Evolutionary conservation across 1,140 invertebrate species (phyloP).

Genomic region (Paralvinella palmiformis): DNA sequence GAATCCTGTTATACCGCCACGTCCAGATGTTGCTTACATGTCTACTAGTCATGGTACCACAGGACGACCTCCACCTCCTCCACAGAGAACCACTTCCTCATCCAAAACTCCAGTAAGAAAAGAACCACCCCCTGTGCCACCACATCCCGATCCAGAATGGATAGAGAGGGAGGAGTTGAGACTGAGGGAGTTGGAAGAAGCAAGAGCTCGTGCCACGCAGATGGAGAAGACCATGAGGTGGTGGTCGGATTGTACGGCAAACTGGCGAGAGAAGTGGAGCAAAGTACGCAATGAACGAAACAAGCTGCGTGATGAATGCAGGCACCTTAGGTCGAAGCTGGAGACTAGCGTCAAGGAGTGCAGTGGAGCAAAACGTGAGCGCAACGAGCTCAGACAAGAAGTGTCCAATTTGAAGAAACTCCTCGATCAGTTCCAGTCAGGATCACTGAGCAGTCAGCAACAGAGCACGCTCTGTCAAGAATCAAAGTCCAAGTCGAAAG

Average conservation of each 20-base stretch:
- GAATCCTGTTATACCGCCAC: neutral
- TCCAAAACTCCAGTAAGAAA: constrained; percentile 11
- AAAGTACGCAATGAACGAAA: constrained; percentile 61
- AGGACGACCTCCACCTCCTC: neutral
- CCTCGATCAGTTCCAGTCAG: neutral
- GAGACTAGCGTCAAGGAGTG: constrained; percentile 73
- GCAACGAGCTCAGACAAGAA: constrained; percentile 58
- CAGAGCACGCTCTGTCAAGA: neutral
- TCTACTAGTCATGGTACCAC: too few species aligned
- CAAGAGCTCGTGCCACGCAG: constrained; percentile 80
- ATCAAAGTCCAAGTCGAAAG: neutral
- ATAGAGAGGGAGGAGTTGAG: constrained; percentile 48
- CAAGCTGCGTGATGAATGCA: constrained; percentile 75
- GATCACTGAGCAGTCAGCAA: neutral
- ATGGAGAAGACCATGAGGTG: constrained; percentile 99
- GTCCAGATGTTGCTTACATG: constrained; percentile 4
- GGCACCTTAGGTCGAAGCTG: constrained; percentile 71
- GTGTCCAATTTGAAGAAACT: neutral
- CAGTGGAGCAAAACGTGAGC: constrained; percentile 68
- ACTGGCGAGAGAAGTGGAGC: constrained; percentile 94
- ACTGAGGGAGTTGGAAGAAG: constrained; percentile 80
- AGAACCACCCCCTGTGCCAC: constrained; percentile 15
- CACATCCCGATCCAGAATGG: constrained; percentile 39
- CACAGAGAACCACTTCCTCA: neutral
- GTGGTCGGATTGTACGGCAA: constrained; percentile 90